These are phyloP conservation scores for Meteorus colon DNA, from an alignment of 2,888 invertebrate genomes.

Conservation along the genomic window DNA sequence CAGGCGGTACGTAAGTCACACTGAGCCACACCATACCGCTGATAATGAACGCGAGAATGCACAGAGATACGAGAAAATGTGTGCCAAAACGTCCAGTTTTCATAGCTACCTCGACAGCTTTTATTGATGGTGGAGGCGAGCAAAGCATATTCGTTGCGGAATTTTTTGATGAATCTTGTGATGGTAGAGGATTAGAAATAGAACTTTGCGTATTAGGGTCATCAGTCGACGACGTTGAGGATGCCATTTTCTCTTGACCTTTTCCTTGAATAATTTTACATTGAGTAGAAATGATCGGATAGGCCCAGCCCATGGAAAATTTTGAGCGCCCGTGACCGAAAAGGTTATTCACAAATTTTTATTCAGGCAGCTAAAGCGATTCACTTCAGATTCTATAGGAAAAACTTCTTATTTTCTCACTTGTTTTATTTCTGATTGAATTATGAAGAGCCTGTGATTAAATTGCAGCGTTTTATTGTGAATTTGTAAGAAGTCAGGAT, in stretches of 20 bases:
- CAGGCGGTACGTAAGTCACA: slow-evolving; percentile 34
- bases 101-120: slow-evolving; percentile 42
- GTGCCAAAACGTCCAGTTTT: slow-evolving; percentile 45
- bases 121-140: slow-evolving; percentile 42
- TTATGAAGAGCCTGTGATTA: neutral
- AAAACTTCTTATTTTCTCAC: slow-evolving; percentile 1
- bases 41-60: slow-evolving; percentile 40
- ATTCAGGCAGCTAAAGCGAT: neutral
- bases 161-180: slow-evolving; percentile 32
- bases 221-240: slow-evolving; percentile 6
- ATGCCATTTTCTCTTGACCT: slow-evolving; percentile 14
- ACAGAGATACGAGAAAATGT: slow-evolving; percentile 43
- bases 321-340: neutral
- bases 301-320: slow-evolving; percentile 27
- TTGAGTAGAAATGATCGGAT: neutral
- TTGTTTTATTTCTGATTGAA: neutral
- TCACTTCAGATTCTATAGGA: neutral
- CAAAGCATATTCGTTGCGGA: slow-evolving; percentile 17
- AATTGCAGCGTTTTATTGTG: neutral
- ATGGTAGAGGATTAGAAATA: neutral
- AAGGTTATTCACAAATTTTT: slow-evolving; percentile 16
- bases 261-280: slow-evolving; percentile 23
- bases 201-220: neutral
- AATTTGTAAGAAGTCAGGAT: too few relatives aligned
- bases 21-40: slow-evolving; percentile 45